Percentiles rank a stretch among this genome's conserved stretches.
Evolutionary conservation across 2,888 invertebrate genomes (phyloP).

Genomic region (Mamestra brassicae): DNA sequence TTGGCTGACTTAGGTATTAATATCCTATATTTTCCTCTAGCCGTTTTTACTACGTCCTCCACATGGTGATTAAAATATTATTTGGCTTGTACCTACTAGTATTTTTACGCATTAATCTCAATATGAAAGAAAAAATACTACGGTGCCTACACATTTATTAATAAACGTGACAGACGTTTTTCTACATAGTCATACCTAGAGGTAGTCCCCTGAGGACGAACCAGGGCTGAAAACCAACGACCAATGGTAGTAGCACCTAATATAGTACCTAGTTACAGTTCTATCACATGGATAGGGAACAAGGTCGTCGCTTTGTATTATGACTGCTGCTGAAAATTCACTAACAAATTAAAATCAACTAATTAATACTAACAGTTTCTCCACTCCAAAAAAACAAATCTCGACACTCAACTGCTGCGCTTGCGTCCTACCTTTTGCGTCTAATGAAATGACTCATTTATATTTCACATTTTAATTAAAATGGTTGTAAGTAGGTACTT

Average conservation of each 20-base stretch:
- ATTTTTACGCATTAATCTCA: background rate
- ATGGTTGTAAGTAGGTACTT: conserved; percentile 2
- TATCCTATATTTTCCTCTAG: background rate
- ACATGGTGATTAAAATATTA: conserved; percentile 8
- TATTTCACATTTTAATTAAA: conserved; percentile 29
- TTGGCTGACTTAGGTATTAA: no score
- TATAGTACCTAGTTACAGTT: no score
- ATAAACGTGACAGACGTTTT: conserved; percentile 1
- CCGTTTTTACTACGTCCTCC: conserved; percentile 2
- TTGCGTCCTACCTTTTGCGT: background rate
- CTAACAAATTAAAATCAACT: background rate
- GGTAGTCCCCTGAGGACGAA: no score
- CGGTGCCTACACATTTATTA: background rate
- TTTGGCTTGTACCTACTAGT: background rate
- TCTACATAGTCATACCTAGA: no score
- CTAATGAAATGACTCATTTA: conserved; percentile 10
- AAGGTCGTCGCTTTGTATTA: background rate
- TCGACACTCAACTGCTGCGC: background rate
- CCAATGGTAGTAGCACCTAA: background rate
- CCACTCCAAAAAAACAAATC: background rate
- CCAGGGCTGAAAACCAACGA: background rate
- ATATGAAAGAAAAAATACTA: background rate
- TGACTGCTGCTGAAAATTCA: background rate
- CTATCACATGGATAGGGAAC: no score
- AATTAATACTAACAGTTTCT: background rate